Evolutionary conservation across 2,113 vertebrate genomes (phyloP), one percentile per base, ranked within the genome.

Genomic region (Hymenochirus boettgeri): DNA sequence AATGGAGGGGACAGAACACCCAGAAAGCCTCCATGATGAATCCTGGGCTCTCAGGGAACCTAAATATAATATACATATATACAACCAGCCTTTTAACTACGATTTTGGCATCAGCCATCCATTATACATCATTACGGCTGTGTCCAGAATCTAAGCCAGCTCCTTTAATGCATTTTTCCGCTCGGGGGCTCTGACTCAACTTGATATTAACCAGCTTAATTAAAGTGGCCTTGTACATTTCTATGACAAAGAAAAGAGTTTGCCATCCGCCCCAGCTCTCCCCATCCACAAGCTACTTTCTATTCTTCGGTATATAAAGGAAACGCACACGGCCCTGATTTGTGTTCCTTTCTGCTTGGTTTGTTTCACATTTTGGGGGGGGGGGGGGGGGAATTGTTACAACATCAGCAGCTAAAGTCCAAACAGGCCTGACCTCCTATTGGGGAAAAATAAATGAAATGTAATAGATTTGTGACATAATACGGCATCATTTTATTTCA

Each of bases 131-230:
- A 55, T 1, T 2, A 75, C 62, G 76, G 74, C 72, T 62, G 54
- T 67, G 73, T 62, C 76, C 80, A 70, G 51, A 55, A 71, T 75
- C 77, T 73, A 64, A 31, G 57, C 4, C 70, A 70, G 70, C 62
- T 57, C 63, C 3, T 10, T 73, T 83, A 81, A 83, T 81, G 79
- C 74, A 80, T 72, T 72, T 62, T 80, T 76, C 70, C 70, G 73
- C 77, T 77, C 72, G 74, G 77, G 74, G 76, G 72, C 74, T 72
- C 74, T 67, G 51, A 57, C 48, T 57, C 72, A 71, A 72, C n/a
- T 74, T 74, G 75, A 75, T 80, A 80, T 82, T 78, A 81, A 73
- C 74, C 70, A 11, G 69, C 71, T 75, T 83, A 81, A 83, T 83
- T 81, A 81, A 83, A 75, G 75, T 64, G 61, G 75, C 69, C 77